Evolutionary conservation across 2,888 invertebrate species (phyloP).

Genomic region (Alsophila aescularia): DNA sequence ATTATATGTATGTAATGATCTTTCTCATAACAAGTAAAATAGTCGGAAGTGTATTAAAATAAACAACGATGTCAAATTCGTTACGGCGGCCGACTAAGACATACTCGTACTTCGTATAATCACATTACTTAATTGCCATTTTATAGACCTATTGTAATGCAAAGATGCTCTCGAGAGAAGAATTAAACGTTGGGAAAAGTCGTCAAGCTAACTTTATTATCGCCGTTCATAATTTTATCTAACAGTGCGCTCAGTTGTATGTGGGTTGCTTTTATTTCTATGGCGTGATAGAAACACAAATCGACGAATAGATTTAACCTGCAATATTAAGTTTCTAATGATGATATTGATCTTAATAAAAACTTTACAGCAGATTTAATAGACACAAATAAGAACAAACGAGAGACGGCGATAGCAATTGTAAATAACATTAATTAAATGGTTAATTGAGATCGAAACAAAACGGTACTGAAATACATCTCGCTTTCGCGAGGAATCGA

Average conservation of each 20-base stretch:
- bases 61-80: constrained; percentile 28
- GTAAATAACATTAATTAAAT: constrained; percentile 30
- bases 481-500: constrained; percentile 59
- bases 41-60: constrained; percentile 16
- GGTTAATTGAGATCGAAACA: constrained; percentile 39
- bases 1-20: neutral
- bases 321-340: constrained; percentile 27
- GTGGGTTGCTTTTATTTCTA: constrained; percentile 21
- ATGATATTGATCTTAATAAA: constrained; percentile 27
- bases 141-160: constrained; percentile 50
- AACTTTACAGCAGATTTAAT: constrained; percentile 6
- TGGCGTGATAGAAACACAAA: constrained; percentile 30
- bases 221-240: constrained; percentile 37
- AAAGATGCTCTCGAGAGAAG: constrained; percentile 42
- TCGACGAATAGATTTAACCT: constrained; percentile 14
- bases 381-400: constrained; percentile 18
- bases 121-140: constrained; percentile 46
- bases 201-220: constrained; percentile 42
- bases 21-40: constrained; percentile 2
- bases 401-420: constrained; percentile 8
- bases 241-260: constrained; percentile 16
- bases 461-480: constrained; percentile 48
- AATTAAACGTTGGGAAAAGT: constrained; percentile 51
- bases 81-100: constrained; percentile 36
- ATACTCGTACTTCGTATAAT: constrained; percentile 45